Evolutionary conservation across 35 echinoderm and acorn worm species (phyloP).

Genomic region (Eucidaris tribuloides): DNA sequence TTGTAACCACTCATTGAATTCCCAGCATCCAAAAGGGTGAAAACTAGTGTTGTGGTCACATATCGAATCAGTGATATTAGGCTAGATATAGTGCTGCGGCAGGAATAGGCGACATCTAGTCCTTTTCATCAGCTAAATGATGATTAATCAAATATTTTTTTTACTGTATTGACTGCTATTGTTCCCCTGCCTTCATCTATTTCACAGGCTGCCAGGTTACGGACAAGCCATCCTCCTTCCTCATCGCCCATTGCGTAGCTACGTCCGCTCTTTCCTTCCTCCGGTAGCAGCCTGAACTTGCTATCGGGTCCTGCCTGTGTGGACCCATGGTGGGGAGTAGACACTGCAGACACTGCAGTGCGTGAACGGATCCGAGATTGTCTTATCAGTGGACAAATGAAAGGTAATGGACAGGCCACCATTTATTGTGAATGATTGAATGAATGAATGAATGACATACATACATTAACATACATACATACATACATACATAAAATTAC

Average conservation of each 20-base stretch:
- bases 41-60: too few species aligned
- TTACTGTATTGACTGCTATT: not conserved
- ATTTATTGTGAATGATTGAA: too few species aligned
- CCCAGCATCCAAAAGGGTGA: too few species aligned
- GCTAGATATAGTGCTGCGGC: too few species aligned
- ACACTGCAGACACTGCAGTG: conserved; percentile 59
- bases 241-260: conserved; percentile 78
- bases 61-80: too few species aligned
- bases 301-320: conserved; percentile 81
- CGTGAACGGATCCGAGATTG: conserved; percentile 32
- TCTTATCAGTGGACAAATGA: conserved; percentile 73
- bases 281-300: conserved; percentile 42
- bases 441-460: too few species aligned
- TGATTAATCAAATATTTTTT: too few species aligned
- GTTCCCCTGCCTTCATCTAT: not conserved
- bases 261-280: conserved; percentile 69
- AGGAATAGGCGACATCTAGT: too few species aligned
- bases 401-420: too few species aligned
- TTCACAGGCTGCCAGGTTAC: conserved; percentile 76
- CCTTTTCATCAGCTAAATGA: too few species aligned
- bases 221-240: conserved; percentile 65
- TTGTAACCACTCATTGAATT: too few species aligned
- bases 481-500: not conserved
- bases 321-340: conserved; percentile 53
- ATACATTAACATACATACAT: too few species aligned